phyloP scores from a whole-genome alignment of 2,888 invertebrate genomes.

The Polydrusus pterygomalis region DNA sequence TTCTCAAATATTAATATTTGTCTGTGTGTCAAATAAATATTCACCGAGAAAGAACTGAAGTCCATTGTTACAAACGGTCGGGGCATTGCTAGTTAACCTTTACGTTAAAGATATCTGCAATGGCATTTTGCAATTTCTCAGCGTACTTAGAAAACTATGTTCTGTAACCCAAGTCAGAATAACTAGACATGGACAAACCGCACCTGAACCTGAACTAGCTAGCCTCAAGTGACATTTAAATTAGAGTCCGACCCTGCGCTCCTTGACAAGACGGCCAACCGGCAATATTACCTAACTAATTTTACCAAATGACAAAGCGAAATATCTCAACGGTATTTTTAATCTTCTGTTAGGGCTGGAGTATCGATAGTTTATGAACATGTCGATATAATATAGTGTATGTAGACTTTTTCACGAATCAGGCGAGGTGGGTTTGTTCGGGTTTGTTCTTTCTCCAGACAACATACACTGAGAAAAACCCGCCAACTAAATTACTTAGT shows the following conservation, averaged over 20 bases:
- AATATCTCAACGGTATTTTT: slow-evolving; percentile 44
- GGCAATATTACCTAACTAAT: slow-evolving; percentile 46
- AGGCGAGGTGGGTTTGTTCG: no score
- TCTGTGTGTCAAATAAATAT: slow-evolving; percentile 23
- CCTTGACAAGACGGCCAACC: slow-evolving; percentile 27
- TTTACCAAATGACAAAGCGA: slow-evolving; percentile 48
- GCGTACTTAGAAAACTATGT: slow-evolving; percentile 38
- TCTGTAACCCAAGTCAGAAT: slow-evolving; percentile 21
- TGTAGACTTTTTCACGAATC: no score
- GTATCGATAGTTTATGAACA: slow-evolving; percentile 3
- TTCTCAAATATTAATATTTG: background rate
- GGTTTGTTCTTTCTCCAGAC: no score
- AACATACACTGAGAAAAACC: no score
- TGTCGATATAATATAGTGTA: background rate
- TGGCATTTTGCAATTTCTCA: slow-evolving; percentile 26
- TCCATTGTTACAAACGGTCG: background rate
- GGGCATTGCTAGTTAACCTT: slow-evolving; percentile 14
- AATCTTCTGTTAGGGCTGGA: background rate
- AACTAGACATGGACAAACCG: slow-evolving; percentile 34
- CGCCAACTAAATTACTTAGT: no score
- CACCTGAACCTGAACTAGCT: slow-evolving; percentile 36
- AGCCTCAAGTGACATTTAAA: slow-evolving; percentile 50
- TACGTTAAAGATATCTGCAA: background rate
- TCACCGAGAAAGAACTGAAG: background rate
- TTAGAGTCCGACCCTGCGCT: slow-evolving; percentile 47